Percentiles rank a stretch among this genome's conserved stretches.
phyloP scores from a whole-genome alignment of 2,888 invertebrate species.

The Pilophorus perplexus region DNA sequence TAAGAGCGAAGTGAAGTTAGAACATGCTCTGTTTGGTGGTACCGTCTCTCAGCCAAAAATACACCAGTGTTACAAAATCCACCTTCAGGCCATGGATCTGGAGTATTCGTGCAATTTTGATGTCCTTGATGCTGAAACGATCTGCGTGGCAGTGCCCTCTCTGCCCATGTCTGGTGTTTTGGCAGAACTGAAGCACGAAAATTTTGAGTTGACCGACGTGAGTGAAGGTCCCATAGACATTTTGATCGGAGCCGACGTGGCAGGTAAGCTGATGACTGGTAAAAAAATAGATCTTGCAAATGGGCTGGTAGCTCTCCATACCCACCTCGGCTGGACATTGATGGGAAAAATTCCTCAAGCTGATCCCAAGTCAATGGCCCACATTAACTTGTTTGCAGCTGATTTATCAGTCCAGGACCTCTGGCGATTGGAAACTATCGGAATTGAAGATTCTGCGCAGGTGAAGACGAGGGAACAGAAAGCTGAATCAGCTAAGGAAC shows the following conservation, averaged over 20 bases:
- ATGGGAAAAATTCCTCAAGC: constrained; percentile 22
- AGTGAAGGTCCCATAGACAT: constrained; percentile 16
- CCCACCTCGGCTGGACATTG: constrained; percentile 30
- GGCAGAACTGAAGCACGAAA: background rate
- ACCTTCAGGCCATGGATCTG: background rate
- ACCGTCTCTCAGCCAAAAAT: background rate
- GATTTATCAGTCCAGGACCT: constrained; percentile 19
- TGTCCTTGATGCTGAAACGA: constrained; percentile 10
- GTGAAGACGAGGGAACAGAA: constrained; percentile 10
- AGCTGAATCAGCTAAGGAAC: constrained; percentile 17
- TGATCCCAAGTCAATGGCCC: background rate
- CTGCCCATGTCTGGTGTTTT: background rate
- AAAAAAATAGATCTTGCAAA: background rate
- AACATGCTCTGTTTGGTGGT: constrained; percentile 36
- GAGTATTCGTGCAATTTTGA: constrained; percentile 31
- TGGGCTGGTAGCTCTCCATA: constrained; percentile 23
- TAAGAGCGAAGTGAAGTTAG: background rate
- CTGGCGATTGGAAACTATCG: constrained; percentile 43
- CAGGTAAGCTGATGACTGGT: constrained; percentile 25
- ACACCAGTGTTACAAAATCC: constrained; percentile 13
- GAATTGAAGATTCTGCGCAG: constrained; percentile 40
- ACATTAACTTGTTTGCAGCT: background rate
- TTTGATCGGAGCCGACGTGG: constrained; percentile 31
- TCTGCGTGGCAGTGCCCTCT: constrained; percentile 5
- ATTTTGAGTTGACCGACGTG: background rate